phyloP scores from a whole-genome alignment of 2,888 invertebrate species.

The Altica lythri region DNA sequence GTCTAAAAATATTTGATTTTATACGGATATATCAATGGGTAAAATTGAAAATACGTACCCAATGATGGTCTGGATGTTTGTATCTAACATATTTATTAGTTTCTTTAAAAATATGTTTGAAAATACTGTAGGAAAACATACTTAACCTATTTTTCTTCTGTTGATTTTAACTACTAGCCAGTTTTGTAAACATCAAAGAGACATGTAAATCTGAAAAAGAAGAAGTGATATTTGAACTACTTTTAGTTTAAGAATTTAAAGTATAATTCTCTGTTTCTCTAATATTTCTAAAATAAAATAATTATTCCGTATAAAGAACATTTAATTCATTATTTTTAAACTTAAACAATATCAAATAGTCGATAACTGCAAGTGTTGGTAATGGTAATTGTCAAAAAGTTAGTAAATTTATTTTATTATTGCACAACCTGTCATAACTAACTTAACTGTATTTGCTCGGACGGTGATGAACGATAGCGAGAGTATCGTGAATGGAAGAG shows the following conservation, averaged over 20 bases:
- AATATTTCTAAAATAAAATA: too few relatives aligned
- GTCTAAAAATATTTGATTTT: constrained; percentile 58
- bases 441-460: constrained; percentile 22
- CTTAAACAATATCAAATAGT: not conserved
- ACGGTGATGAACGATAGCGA: constrained; percentile 13
- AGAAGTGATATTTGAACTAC: too few relatives aligned
- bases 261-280: too few relatives aligned
- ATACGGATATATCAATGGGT: not conserved
- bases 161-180: too few relatives aligned
- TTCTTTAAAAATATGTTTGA: constrained; percentile 36
- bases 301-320: too few relatives aligned
- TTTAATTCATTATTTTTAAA: too few relatives aligned
- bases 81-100: constrained; percentile 39
- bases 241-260: too few relatives aligned
- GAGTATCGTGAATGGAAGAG: constrained; percentile 33
- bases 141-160: too few relatives aligned
- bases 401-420: constrained; percentile 14
- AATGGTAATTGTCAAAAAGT: not conserved
- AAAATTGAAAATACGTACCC: constrained; percentile 43
- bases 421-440: constrained; percentile 14
- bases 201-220: too few relatives aligned
- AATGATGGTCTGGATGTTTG: constrained; percentile 48
- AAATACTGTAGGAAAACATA: constrained; percentile 43
- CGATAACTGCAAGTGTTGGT: not conserved
- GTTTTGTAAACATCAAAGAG: too few relatives aligned